Base-by-base conservation (phyloP, 2,797 vertebrate species). In the Cetoscarus ocellatus region DNA sequence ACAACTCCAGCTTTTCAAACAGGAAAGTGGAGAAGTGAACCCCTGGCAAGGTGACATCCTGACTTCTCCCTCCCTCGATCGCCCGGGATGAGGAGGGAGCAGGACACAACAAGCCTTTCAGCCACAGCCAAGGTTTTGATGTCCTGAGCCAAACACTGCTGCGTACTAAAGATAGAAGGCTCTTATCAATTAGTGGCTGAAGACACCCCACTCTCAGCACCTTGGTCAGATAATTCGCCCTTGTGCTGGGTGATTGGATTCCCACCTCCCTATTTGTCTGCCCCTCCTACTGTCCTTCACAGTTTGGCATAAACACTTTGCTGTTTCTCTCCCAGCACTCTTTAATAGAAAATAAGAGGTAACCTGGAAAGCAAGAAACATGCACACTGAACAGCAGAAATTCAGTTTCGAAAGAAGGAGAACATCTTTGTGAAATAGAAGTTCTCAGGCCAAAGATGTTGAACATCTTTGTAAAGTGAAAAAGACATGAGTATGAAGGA, bases 121-220 rank as follows among this genome's bases (percentile, higher is more conserved):
- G 90, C 85, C 80, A 74, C 76, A 90, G 89, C 91, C 91, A 92
- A 93, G 86, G 90, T 90, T 92, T 93, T 94, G 88, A 93, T 93
- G 88, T 91, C 88, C 84, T 77, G 87, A 90, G 90, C 89, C 90
- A 86, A 94, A 91, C 85, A 85, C 86, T 70, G 80, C 93, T 92
- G 88, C 80, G 84, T 88, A 87, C 91, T 94, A 94, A 94, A 94
- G 91, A 94, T 93, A 94, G 92, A 93, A 91, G 70, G 75, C 90
- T 93, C 91, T 93, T 93, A 94, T 94, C 93, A 95, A 94, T 94
- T 92, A 94, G 90, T 84, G 79, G 85, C 84, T 91, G 82, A 86
- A 91, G 91, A 91, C 91, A 87, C 90, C 86, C 83, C 84, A 85
- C 90, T 88, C 92, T 80, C 81, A 80, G 84, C 86, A 91, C 92